Base-by-base conservation (phyloP, 2,888 invertebrate species). In the Mesorhabditis sp. region DNA sequence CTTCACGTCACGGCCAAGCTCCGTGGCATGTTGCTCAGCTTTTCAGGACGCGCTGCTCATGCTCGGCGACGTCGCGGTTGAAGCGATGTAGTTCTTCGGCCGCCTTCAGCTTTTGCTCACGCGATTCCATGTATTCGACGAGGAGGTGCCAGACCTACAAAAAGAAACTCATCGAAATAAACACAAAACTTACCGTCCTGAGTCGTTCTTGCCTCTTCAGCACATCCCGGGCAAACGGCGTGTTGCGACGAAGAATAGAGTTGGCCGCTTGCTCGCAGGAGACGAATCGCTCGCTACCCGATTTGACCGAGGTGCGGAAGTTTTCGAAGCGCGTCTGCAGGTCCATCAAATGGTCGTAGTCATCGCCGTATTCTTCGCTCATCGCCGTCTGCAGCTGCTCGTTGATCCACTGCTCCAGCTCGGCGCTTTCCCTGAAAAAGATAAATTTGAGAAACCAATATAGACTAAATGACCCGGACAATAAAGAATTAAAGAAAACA, bases 11-110 rank as follows among this genome's bases (percentile, higher is more conserved):
- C 13, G 89, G 78, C 91, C 91, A 15, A 91, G 88, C 73, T 89
- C 89, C 76, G 92, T 92, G 92, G 92, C 62, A 97, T 90, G 4
- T 91, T 92, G 0, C 92, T 92, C 74, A 92, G 91, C 85, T 95
- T 94, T 86, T 94, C 95, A 83, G 87, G 66, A 84, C 75, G 68
- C 80, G 74, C 70, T 85, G 81, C 65, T 77, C 78, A 70, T 82
- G 79, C 71, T 83, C 83, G 62, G 76, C 77, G 45, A 81, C 81
- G 67, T 84, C 82, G 93, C 95, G 91, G 88, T 97, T 96, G 90
- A 95, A 97, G 69, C 95, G 90, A 87, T 97, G 97, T 77, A 97
- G 94, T 88, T 96, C 95, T 7, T 93, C 95, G 1, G 97, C 97
- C 0, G 94, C 96, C 85, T 92, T 91, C 61, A 98, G 88, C 62